Percentiles rank a stretch among this genome's conserved stretches.
These are phyloP conservation scores for Chrysochloris asiatica DNA, from an alignment of 2,113 vertebrate species.

Conservation along the genomic window DNA sequence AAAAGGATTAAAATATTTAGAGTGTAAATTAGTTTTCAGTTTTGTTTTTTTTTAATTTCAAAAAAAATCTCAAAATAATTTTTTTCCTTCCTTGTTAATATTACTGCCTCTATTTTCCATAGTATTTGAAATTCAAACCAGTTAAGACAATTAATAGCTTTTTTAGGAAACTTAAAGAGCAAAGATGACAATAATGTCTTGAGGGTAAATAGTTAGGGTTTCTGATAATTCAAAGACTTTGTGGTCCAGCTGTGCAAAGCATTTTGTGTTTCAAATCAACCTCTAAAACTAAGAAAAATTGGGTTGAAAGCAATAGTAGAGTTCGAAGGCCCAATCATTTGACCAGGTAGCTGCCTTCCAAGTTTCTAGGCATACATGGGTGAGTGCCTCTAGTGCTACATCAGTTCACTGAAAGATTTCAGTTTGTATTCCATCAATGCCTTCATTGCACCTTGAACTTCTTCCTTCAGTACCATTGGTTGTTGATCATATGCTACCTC, in stretches of 20 bases:
- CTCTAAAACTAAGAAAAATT: constrained; percentile 36
- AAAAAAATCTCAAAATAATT: neutral
- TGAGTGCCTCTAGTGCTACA: no score
- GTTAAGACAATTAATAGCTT: neutral
- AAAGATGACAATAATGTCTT: neutral
- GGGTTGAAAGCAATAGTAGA: neutral
- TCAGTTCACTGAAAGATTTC: no score
- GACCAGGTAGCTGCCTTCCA: no score
- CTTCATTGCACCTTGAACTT: no score
- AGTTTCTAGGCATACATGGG: no score
- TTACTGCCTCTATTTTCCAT: neutral
- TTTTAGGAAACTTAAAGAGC: constrained; percentile 32
- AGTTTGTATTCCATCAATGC: no score
- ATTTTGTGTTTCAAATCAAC: constrained; percentile 25
- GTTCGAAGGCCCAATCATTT: neutral
- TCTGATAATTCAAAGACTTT: constrained; percentile 21
- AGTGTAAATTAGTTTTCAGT: constrained; percentile 46
- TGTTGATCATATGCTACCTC: no score
- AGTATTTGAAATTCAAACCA: constrained; percentile 30
- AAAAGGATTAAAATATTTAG: constrained; percentile 1
- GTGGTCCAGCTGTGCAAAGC: neutral
- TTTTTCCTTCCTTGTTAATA: constrained; percentile 24
- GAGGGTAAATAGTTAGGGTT: neutral
- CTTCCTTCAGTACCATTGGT: no score
- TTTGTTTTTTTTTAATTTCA: no score